Evolutionary conservation across 2,797 vertebrate species (phyloP), one percentile per base, ranked within the genome.

Genomic region (Xenops minutus): DNA sequence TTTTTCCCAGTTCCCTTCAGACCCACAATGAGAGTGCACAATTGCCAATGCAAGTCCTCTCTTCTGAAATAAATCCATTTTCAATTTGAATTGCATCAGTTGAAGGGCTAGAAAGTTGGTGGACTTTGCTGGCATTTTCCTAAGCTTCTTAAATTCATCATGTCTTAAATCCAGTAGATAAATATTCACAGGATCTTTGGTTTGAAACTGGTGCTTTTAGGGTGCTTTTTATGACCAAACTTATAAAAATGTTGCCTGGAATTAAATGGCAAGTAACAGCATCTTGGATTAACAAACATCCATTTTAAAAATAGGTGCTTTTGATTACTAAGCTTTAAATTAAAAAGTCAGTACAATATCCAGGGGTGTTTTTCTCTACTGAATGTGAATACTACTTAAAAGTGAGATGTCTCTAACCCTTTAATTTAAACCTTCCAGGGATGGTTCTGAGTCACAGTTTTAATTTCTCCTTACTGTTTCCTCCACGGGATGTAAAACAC

Each of bases 291-390:
- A 96, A 86, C 91, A 96, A 97, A 97, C 92, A 97, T 92, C 67
- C 83, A 20, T 92, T 98, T 97, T 96, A 93, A 97, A 97, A 97
- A 96, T 83, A 96, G 89, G 92, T 96, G 72, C 91, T 97, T 95
- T 91, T 97, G 95, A 97, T 96, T 97, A 97, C 94, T 84, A 79
- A 96, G 72, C 80, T 97, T 36, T 69, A 94, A 97, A 98, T 97
- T 93, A 97, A 81, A 94, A 92, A 96, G 61, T 85, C 82, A 88
- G 71, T 93, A 87, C 95, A 97, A 85, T 41, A 84, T 67, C 54
- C 80, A 95, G 73, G 51, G 71, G 14, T 75, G n/a, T 66, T 93
- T 85, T 94, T 95, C 88, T 86, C 81, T 88, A 46, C 89, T 94
- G 88, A 94, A 95, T 88, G 86, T 89, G 94, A 94, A 92, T 76